Evolutionary conservation across 2,113 vertebrate species (phyloP).

Genomic region (Aegypius monachus): DNA sequence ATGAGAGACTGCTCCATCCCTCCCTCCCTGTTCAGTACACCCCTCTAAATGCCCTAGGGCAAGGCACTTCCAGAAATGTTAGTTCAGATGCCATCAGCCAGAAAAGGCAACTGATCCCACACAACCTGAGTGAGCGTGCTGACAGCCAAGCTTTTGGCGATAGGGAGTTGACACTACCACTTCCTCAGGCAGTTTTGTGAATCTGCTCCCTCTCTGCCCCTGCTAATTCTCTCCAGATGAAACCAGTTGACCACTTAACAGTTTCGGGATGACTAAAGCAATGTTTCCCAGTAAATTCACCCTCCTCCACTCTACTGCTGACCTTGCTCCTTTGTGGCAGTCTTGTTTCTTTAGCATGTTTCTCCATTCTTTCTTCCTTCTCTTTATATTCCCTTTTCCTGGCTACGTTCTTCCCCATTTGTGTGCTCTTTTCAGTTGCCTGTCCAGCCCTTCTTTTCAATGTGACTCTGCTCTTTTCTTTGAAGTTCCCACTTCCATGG

Average conservation of each 20-base stretch:
- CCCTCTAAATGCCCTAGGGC: not conserved
- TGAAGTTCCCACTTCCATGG: not conserved
- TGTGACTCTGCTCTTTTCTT: not conserved
- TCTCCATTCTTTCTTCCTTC: slow-evolving; percentile 11
- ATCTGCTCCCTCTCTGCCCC: not conserved
- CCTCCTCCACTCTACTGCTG: slow-evolving; percentile 2
- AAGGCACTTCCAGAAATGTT: slow-evolving; percentile 14
- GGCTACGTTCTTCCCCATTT: not conserved
- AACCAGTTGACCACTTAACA: slow-evolving; percentile 15
- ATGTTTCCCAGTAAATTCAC: slow-evolving; percentile 7
- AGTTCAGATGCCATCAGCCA: not conserved
- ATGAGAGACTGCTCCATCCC: not conserved
- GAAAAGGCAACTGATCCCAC: not conserved
- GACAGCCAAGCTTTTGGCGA: not conserved
- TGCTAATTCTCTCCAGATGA: not conserved
- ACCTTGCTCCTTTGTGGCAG: not conserved
- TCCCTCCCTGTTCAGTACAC: not conserved
- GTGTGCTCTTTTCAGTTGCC: not conserved
- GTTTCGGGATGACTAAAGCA: slow-evolving; percentile 33
- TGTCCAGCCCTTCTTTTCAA: not conserved
- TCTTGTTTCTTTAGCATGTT: not conserved
- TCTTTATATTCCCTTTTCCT: not conserved
- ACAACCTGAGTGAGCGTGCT: not conserved
- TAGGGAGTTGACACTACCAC: not conserved
- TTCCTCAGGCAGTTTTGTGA: slow-evolving; percentile 21